These are phyloP conservation scores for Hoplias malabaricus DNA, from an alignment of 2,113 vertebrate species.

Conservation along the genomic window DNA sequence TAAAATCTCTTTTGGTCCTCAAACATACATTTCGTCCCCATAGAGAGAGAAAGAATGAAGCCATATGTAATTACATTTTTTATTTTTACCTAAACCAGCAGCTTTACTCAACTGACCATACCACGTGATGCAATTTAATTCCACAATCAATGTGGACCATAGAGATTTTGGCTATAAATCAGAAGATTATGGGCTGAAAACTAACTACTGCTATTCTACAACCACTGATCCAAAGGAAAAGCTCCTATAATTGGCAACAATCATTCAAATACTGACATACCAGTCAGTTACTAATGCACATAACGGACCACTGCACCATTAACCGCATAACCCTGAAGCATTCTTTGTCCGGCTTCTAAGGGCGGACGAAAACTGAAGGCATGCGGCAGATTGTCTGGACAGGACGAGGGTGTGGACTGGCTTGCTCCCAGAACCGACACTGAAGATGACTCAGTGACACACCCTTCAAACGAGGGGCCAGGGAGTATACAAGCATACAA, in stretches of 20 bases:
- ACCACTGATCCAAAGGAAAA: not conserved
- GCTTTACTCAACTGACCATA: no score
- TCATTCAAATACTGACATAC: not conserved
- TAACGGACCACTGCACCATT: not conserved
- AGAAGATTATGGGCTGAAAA: not conserved
- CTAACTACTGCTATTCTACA: not conserved
- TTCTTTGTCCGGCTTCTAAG: not conserved
- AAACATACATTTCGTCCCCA: no score
- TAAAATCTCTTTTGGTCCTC: no score
- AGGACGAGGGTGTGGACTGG: constrained; percentile 33
- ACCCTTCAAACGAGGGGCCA: constrained; percentile 27
- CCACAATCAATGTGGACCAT: not conserved
- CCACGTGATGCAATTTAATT: no score
- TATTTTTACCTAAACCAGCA: no score
- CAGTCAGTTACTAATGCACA: not conserved
- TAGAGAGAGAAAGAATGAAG: no score
- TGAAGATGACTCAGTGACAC: constrained; percentile 36
- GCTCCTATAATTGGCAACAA: not conserved
- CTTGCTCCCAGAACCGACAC: constrained; percentile 31
- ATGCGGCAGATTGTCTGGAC: constrained; percentile 18
- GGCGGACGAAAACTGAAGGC: constrained; percentile 1
- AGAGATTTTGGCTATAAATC: not conserved
- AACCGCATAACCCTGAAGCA: not conserved
- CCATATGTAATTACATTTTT: no score
- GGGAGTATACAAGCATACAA: constrained; percentile 2